Evolutionary conservation across 2,888 invertebrate species (phyloP).

Genomic region (Drosophila flavopinicola): DNA sequence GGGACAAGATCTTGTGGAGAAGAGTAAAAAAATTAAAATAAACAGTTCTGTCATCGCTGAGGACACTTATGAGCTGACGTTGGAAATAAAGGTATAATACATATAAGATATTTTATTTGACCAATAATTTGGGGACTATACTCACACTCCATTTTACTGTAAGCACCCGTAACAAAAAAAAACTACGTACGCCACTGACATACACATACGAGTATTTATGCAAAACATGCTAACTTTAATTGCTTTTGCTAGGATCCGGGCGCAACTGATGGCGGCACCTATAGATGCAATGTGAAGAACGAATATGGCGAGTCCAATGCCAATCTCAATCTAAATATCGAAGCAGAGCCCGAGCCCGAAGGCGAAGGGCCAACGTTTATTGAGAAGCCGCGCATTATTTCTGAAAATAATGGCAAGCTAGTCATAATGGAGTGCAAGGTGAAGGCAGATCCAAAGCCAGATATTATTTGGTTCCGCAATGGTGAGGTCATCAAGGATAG

Average conservation of each 20-base stretch:
- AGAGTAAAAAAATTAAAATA: slow-evolving; percentile 93
- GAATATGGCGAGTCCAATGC: slow-evolving; percentile 98
- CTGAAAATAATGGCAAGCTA: slow-evolving; percentile 92
- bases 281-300: slow-evolving; percentile 97
- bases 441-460: slow-evolving; percentile 92
- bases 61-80: slow-evolving; percentile 93
- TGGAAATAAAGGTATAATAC: slow-evolving; percentile 89
- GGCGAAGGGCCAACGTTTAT: slow-evolving; percentile 97
- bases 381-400: slow-evolving; percentile 94
- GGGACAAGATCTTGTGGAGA: slow-evolving; percentile 93
- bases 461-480: slow-evolving; percentile 93
- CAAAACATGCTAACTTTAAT: neutral
- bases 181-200: no score
- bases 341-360: slow-evolving; percentile 97
- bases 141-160: no score
- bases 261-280: slow-evolving; percentile 92
- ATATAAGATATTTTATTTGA: no score
- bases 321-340: slow-evolving; percentile 97
- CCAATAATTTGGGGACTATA: no score
- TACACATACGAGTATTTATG: no score
- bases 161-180: no score
- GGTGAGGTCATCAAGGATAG: slow-evolving; percentile 92
- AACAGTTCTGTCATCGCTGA: slow-evolving; percentile 91
- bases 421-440: slow-evolving; percentile 95
- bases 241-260: slow-evolving; percentile 88